Percentiles rank a stretch among this genome's conserved stretches.
phyloP scores from a whole-genome alignment of 2,888 invertebrate genomes.

The Rhyacophila evoluta region DNA sequence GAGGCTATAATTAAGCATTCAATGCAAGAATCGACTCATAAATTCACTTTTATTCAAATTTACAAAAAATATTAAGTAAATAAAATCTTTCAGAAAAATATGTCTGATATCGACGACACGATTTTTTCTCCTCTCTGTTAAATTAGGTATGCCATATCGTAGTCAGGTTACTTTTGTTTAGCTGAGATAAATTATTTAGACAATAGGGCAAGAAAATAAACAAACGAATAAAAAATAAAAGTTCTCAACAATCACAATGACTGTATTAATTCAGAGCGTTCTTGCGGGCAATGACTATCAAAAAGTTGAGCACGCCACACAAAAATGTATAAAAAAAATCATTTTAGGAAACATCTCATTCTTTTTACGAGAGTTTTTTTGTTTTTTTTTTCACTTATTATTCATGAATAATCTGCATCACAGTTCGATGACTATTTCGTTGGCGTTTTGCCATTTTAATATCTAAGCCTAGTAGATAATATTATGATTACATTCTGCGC shows the following conservation, averaged over 20 bases:
- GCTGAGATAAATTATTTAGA: background rate
- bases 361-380: background rate
- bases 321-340: background rate
- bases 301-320: background rate
- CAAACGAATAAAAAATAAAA: background rate
- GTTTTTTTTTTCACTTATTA: background rate
- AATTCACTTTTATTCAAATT: too few species aligned
- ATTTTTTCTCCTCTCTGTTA: too few species aligned
- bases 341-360: background rate
- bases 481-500: background rate
- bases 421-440: background rate
- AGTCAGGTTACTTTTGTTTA: too few species aligned
- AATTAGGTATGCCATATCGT: too few species aligned
- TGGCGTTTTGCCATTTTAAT: conserved; percentile 1
- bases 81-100: too few species aligned
- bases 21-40: too few species aligned
- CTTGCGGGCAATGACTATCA: background rate
- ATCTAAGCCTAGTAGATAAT: background rate
- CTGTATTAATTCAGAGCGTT: background rate
- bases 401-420: conserved; percentile 5
- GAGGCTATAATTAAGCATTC: too few species aligned
- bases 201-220: background rate
- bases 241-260: background rate
- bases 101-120: too few species aligned
- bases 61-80: too few species aligned